Base-by-base conservation (phyloP, 2,113 vertebrate genomes). In the Bagarius yarrelli region DNA sequence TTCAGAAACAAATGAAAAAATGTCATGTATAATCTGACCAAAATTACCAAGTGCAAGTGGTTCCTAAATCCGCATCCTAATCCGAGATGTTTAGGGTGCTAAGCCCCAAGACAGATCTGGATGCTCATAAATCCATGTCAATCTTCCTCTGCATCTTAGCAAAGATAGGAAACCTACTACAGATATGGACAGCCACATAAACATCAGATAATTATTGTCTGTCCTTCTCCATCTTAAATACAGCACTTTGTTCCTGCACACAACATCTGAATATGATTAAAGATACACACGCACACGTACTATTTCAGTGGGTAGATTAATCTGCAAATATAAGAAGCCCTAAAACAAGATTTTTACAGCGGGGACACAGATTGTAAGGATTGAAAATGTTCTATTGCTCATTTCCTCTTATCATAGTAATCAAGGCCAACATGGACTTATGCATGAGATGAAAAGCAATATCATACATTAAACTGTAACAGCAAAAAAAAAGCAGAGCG, bases 11-110 rank as follows among this genome's bases (percentile, higher is more conserved):
- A 86, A 86, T 86, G 59, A 86, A 81, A 86, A 81, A 63, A 69
- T 86, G 84, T 86, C 81, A 83, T 74, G 74, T 67, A 69, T 86
- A 86, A 86, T 86, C 85, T 86, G 40, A 81, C 52, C 74, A 83
- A 77, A 83, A 85, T 75, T 81, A 78, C 69, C 78, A 78, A 81
- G 85, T 83, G 79, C 74, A 78, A 83, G 74, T 81, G 74, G 75
- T 85, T 80, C 81, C 83, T 83, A 85, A 81, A 85, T 83, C 84
- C 78, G 67, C 19, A 25, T 53, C 55, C 70, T 81, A 69, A 86
- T 86, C 81, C 75, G 25, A 76, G 82, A 81, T 86, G 82, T 83
- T 86, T 83, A 83, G 61, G 69, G 53, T 21, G 50, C 69, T 86
- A 86, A 86, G 60, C 81, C 70, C 36, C 34, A 74, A 27, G 40